These are phyloP conservation scores for Coptodon rendalli DNA, from an alignment of 2,113 vertebrate genomes.

Conservation along the genomic window DNA sequence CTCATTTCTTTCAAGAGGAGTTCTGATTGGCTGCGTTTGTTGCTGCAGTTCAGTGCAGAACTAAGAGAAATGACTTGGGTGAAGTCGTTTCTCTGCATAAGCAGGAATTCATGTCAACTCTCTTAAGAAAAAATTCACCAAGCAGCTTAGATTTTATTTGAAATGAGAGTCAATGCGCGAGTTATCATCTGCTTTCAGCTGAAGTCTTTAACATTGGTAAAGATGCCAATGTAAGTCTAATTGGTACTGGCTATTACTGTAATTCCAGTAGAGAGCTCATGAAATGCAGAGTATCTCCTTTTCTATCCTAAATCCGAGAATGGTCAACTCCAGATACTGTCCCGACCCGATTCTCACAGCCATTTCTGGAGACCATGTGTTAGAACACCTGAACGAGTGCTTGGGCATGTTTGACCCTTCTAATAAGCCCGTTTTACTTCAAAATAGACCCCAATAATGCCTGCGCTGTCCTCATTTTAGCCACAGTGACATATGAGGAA, in stretches of 20 bases:
- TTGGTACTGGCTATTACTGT: neutral
- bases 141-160: neutral
- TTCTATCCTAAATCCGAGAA: neutral
- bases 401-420: neutral
- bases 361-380: neutral
- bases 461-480: neutral
- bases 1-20: neutral
- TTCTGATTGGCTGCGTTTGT: neutral
- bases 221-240: neutral
- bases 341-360: neutral
- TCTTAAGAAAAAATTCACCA: neutral
- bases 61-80: neutral
- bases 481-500: neutral
- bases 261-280: neutral
- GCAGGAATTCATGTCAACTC: neutral
- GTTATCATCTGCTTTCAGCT: neutral
- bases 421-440: neutral
- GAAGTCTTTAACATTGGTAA: neutral
- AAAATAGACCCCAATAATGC: neutral
- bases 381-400: neutral
- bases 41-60: neutral
- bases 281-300: neutral
- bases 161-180: accelerated
- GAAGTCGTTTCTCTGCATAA: neutral
- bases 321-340: neutral